Base-by-base conservation (phyloP, 1,140 invertebrate species). In the Lutraria rhynchaena region DNA sequence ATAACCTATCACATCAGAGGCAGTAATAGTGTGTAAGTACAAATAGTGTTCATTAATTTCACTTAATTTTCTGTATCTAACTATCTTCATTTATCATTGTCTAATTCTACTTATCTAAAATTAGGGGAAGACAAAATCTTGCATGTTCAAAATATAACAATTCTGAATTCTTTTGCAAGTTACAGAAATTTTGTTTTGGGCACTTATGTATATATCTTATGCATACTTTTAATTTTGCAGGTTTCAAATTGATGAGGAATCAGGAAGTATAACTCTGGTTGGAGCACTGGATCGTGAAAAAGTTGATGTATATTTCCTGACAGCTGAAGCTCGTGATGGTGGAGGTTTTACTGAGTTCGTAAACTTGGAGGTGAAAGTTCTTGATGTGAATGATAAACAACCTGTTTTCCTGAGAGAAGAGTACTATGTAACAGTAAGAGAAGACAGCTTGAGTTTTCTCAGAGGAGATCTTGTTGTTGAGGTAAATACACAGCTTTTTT, bases 361-460 rank as follows among this genome's bases (percentile, higher is more conserved):
- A 5, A 46, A 44, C 4, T 41, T 86, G 15, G 82, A 74, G 29
- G 35, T 86, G 15, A 67, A 44, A 13, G 67, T 87, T 11, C 22
- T 61, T 3, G 85, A 87, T 65, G 71, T 98, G 0, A 98, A 99
- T 91, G 97, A 98, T 93, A 96, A 98, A 93, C 95, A 94, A 4
- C 97, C 98, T 5, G 95, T 93, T 44, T 99, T 99, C 89, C 93
- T 95, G 29, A 96, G 95, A 88, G 85, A 93, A 0, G 91, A 94
- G 71, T 98, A 98, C 92, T 93, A 95, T 33, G 97, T 96, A 44
- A 96, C 98, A 93, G 95, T 99, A 33, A 95, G 96, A 46, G 98
- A 99, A 93, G 98, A 98, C 92, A 95, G 96, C 29, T 96, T 96
- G 83, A 94, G 63, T 1, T 85, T 97, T 7, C 96, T 97, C 0